Percentiles rank a stretch among this genome's conserved stretches.
Conservation (phyloP, 2,888 invertebrate genomes). For the Andrena marginata region DNA sequence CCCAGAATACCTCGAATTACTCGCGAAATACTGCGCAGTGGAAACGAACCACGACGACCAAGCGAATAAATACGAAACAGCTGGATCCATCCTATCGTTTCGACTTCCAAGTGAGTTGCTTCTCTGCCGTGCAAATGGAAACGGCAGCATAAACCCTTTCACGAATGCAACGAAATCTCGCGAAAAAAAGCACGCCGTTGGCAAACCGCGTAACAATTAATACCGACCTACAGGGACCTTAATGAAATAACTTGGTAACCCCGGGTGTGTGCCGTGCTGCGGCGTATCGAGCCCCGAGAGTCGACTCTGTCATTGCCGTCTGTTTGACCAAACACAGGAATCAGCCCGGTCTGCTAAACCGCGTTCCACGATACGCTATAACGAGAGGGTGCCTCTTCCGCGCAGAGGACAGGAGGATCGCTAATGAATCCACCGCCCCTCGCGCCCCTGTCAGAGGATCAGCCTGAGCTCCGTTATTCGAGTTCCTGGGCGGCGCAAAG, state of each 20-base stretch:
- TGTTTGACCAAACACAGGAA: slow-evolving; percentile 79
- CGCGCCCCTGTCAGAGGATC: neutral
- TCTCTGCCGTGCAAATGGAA: neutral
- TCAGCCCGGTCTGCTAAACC: slow-evolving; percentile 68
- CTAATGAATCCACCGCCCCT: slow-evolving; percentile 74
- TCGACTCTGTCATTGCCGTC: slow-evolving; percentile 73
- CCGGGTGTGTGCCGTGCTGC: slow-evolving; percentile 37
- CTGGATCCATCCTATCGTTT: neutral
- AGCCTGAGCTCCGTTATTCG: slow-evolving; percentile 17
- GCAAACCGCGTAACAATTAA: slow-evolving; percentile 67
- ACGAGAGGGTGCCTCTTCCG: slow-evolving; percentile 58
- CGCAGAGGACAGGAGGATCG: slow-evolving; percentile 69
- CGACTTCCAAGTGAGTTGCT: neutral
- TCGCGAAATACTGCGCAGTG: neutral
- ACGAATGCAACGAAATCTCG: slow-evolving; percentile 46
- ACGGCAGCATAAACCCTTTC: slow-evolving; percentile 46
- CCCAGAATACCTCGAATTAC: too few relatives aligned
- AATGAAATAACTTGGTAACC: slow-evolving; percentile 74
- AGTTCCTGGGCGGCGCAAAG: slow-evolving; percentile 20
- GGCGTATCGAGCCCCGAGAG: slow-evolving; percentile 41
- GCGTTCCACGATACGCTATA: slow-evolving; percentile 64
- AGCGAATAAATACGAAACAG: neutral
- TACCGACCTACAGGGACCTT: slow-evolving; percentile 61
- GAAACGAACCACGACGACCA: neutral
- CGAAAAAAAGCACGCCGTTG: slow-evolving; percentile 40